Conservation (phyloP, 2,888 invertebrate species). For the Clistopyga incitator region DNA sequence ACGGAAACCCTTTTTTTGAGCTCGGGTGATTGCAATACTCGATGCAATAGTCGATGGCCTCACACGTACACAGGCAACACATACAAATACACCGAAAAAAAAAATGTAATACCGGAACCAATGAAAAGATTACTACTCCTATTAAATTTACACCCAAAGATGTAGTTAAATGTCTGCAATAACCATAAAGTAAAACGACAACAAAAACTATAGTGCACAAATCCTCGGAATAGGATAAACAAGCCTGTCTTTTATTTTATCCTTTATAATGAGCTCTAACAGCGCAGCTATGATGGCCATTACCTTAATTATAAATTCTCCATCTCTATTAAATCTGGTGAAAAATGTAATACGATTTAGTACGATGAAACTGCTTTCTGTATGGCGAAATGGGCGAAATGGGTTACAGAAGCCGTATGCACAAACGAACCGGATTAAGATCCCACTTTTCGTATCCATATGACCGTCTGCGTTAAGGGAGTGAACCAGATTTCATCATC, state of each 20-base stretch:
- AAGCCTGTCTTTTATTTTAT: conserved; percentile 2
- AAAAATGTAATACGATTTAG: conserved; percentile 42
- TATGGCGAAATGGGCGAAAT: neutral
- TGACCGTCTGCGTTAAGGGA: neutral
- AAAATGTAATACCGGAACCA: too few species aligned
- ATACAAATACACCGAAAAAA: too few species aligned
- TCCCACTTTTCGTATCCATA: conserved; percentile 35
- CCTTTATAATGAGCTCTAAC: conserved; percentile 8
- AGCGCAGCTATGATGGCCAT: conserved; percentile 10
- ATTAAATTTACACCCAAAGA: too few species aligned
- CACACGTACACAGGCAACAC: too few species aligned
- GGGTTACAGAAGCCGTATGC: neutral
- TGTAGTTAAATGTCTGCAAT: too few species aligned
- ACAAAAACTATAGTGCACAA: too few species aligned
- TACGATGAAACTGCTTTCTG: conserved; percentile 25
- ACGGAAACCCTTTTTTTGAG: too few species aligned
- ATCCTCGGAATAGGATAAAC: neutral
- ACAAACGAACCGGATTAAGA: conserved; percentile 60
- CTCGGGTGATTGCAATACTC: too few species aligned
- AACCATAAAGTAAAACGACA: too few species aligned
- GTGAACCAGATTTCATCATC: neutral
- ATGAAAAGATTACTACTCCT: too few species aligned
- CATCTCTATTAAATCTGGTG: conserved; percentile 22
- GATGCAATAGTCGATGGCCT: too few species aligned
- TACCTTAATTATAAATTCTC: conserved; percentile 60